A percentile compares a stretch with the other conserved stretches of the same genome.
These are phyloP conservation scores for Agelas oroides DNA, from an alignment of 37 sponge, comb jelly and placozoan genomes.

Conservation along the genomic window DNA sequence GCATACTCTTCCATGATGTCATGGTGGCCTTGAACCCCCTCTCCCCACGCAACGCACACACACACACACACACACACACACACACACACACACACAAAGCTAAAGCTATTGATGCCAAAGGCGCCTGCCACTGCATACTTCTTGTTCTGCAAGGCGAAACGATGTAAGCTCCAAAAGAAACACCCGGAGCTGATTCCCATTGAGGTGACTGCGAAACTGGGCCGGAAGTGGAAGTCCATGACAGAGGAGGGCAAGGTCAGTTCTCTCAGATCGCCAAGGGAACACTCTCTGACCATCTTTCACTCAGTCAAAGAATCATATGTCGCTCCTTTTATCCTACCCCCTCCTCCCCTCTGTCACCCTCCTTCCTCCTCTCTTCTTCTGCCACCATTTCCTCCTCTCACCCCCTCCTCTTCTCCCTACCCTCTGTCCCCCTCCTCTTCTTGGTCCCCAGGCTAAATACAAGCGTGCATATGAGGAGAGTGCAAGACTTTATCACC, in stretches of 20 bases:
- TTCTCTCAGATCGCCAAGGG: too few relatives aligned
- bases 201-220: constrained; percentile 47
- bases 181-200: constrained; percentile 42
- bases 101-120: constrained; percentile 50
- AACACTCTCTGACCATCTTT: too few relatives aligned
- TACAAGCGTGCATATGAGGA: constrained; percentile 39
- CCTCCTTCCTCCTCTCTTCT: too few relatives aligned
- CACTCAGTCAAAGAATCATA: too few relatives aligned
- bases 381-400: too few relatives aligned
- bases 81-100: constrained; percentile 25
- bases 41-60: background rate
- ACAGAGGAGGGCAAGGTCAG: constrained; percentile 8
- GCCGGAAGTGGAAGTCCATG: constrained; percentile 52
- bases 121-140: constrained; percentile 54
- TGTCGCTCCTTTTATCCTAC: too few relatives aligned
- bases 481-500: constrained; percentile 13
- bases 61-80: constrained; percentile 27
- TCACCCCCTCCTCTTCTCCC: too few relatives aligned
- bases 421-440: too few relatives aligned
- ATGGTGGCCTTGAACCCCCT: too few relatives aligned
- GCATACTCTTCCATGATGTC: too few relatives aligned
- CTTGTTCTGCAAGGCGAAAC: constrained; percentile 62
- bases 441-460: background rate
- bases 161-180: constrained; percentile 36
- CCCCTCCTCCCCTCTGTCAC: too few relatives aligned